Evolutionary conservation across 2,888 invertebrate genomes (phyloP).

Genomic region (Zelleria hepariella): DNA sequence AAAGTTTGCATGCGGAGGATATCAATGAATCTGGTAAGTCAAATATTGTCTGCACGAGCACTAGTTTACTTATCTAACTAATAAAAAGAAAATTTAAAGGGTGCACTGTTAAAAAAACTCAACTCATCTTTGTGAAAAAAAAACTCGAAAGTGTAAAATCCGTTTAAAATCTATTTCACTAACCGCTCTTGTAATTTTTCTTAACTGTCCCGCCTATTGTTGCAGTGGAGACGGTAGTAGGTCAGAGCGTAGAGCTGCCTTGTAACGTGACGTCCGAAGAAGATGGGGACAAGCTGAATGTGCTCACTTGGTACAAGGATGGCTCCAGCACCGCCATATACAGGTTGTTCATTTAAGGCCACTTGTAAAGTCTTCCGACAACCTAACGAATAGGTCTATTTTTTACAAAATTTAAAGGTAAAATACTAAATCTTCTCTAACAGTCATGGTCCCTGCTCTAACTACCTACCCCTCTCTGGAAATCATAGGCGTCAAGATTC

Average conservation of each 20-base stretch:
- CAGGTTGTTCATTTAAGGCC: slow-evolving; percentile 32
- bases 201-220: slow-evolving; percentile 9
- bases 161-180: too few relatives aligned
- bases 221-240: slow-evolving; percentile 50
- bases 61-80: too few relatives aligned
- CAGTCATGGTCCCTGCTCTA: too few relatives aligned
- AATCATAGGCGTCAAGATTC: neutral
- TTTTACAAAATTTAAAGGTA: too few relatives aligned
- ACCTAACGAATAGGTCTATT: too few relatives aligned
- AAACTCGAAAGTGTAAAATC: too few relatives aligned
- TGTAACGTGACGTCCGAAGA: slow-evolving; percentile 51
- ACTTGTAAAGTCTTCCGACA: neutral
- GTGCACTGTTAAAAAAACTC: too few relatives aligned
- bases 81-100: too few relatives aligned
- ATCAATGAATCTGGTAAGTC: slow-evolving; percentile 37
- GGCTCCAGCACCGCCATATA: slow-evolving; percentile 51
- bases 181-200: too few relatives aligned
- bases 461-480: too few relatives aligned
- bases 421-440: too few relatives aligned
- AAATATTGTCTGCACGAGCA: neutral
- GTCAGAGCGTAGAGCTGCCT: slow-evolving; percentile 48
- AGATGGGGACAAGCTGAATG: slow-evolving; percentile 42
- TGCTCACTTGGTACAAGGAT: slow-evolving; percentile 56
- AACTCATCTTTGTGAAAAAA: too few relatives aligned
- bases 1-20: slow-evolving; percentile 34